Base-by-base conservation (phyloP, 2,113 vertebrate genomes). In the Myotis brandtii region DNA sequence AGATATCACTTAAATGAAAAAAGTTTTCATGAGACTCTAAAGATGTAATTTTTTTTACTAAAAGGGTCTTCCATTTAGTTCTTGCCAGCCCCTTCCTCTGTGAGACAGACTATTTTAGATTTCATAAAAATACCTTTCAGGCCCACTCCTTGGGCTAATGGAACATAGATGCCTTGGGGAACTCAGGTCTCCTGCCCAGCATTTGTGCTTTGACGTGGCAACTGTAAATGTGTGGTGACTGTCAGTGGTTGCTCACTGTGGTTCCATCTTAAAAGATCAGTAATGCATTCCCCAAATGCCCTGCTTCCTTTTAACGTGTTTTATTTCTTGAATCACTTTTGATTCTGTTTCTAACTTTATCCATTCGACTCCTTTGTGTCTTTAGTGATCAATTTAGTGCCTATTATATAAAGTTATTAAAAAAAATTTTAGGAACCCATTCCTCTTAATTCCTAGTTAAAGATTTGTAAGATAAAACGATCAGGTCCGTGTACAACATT, bases 301-400 rank as follows among this genome's bases (percentile, higher is more conserved):
- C 84, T 95, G 56, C 40, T 40, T 50, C 40, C 62, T 79, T 87
- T 69, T 62, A 52, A 81, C 32, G 43, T 34, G 30, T 69, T 70
- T 91, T 76, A 76, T 64, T 48, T 94, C 43, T 94, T 89, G 46
- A 89, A 67, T 69, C 32, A 84, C 79, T 93, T 89, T 92, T 77
- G 34, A 96, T 25, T 48, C 54, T 82, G 20, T 90, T 93, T 92
- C 48, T 88, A n/a, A 89, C 83, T 96, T 86, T 93, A 95, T 76
- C 25, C n/a, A 89, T 86, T 93, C 43, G 80, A 25, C 50, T 91
- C 59, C n/a, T 64, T 92, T 34, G 13, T 73, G 4, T 87, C 52
- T 87, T 86, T 6, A 83, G 54, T 86, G 54, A 70, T 90, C 62
- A 91, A 40, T 75, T 89, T 52, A 88, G 83, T 73, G 40, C 64